A percentile compares a stretch with the other conserved stretches of the same genome.
Conservation (phyloP, 2,113 vertebrate species). For the Leptocoma aspasia region DNA sequence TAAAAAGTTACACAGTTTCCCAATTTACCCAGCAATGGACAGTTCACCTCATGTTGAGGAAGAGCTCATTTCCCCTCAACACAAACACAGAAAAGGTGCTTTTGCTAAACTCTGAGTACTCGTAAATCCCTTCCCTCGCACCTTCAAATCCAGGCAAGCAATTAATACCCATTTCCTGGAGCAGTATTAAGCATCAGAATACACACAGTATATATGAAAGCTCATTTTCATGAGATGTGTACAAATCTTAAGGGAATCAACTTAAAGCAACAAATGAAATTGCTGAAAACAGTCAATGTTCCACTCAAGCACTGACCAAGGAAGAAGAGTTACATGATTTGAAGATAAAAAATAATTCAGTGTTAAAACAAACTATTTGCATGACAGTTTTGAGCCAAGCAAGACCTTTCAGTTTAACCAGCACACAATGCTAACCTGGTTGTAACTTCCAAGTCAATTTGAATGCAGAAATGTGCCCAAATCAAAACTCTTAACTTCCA, state of each 20-base stretch:
- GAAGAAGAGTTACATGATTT: background rate
- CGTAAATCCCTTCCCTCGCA: background rate
- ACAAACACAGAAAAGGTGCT: background rate
- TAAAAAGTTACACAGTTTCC: background rate
- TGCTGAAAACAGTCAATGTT: background rate
- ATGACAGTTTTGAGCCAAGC: background rate
- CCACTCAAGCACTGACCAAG: background rate
- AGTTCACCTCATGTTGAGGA: background rate
- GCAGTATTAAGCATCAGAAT: background rate
- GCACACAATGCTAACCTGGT: background rate
- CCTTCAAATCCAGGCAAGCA: background rate
- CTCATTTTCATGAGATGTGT: background rate
- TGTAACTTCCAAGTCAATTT: background rate
- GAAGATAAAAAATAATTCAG: background rate
- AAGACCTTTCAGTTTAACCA: background rate
- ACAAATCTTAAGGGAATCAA: background rate
- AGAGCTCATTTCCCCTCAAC: background rate
- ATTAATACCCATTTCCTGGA: background rate
- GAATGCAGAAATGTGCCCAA: background rate
- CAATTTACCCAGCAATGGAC: background rate
- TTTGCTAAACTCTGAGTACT: background rate
- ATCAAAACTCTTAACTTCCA: background rate
- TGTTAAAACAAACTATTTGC: background rate
- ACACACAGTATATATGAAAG: background rate
- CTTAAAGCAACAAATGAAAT: background rate